A percentile compares a stretch with the other conserved stretches of the same genome.
These are phyloP conservation scores for Premnoplex brunnescens DNA, from an alignment of 2,797 vertebrate genomes.

Conservation along the genomic window DNA sequence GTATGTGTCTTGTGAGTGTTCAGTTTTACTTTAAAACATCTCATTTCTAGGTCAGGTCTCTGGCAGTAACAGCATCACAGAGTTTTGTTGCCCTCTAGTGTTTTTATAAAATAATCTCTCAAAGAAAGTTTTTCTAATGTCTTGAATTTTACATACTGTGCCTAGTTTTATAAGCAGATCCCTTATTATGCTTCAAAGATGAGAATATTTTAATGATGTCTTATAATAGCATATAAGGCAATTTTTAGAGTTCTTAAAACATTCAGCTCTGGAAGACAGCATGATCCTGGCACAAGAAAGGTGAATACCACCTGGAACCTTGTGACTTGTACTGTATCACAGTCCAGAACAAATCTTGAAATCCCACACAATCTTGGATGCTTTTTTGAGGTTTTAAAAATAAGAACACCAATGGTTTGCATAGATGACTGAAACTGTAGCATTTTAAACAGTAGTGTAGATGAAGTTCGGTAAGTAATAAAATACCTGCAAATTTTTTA, in stretches of 20 bases:
- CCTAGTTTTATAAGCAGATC: not conserved
- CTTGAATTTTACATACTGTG: not conserved
- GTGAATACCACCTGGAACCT: not conserved
- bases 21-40: not conserved
- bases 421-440: not conserved
- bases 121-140: not conserved
- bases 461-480: not conserved
- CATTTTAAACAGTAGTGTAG: not conserved
- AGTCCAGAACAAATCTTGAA: not conserved
- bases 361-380: not conserved
- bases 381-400: not conserved
- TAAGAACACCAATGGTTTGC: not conserved
- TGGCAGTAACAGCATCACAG: not conserved
- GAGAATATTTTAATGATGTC: not conserved
- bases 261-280: not conserved
- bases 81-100: constrained; percentile 67
- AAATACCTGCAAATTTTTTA: not conserved
- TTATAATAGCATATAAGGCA: not conserved
- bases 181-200: not conserved
- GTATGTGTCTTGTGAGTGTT: not conserved
- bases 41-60: not conserved
- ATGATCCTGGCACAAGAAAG: not conserved
- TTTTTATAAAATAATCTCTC: not conserved
- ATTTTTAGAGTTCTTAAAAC: not conserved
- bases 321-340: not conserved